A percentile compares a stretch with the other conserved stretches of the same genome.
These are phyloP conservation scores for Drosophila erecta DNA, from an alignment of 1,140 invertebrate genomes.

Conservation along the genomic window DNA sequence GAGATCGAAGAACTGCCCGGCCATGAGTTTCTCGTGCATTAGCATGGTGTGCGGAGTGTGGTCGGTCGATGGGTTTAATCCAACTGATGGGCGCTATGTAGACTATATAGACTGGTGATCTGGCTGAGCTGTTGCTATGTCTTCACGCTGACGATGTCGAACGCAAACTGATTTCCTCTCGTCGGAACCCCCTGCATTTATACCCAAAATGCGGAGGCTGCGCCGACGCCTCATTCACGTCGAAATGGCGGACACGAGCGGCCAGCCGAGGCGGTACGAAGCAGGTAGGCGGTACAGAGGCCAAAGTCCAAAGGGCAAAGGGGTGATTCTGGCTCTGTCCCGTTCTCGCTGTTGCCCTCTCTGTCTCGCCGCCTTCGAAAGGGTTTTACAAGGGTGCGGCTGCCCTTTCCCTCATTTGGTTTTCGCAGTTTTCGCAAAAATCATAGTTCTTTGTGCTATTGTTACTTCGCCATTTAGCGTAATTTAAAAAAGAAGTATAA, in stretches of 20 bases:
- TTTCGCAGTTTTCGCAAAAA: constrained; percentile 65
- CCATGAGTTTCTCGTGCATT: constrained; percentile 81
- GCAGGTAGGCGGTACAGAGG: constrained; percentile 41
- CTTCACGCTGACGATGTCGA: constrained; percentile 65
- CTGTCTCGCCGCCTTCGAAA: constrained; percentile 45
- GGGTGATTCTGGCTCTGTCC: constrained; percentile 41
- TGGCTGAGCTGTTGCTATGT: constrained; percentile 9
- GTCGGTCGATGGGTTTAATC: constrained; percentile 42
- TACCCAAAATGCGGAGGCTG: constrained; percentile 42
- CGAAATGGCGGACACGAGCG: constrained; percentile 53
- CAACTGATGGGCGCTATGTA: constrained; percentile 30
- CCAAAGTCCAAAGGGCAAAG: constrained; percentile 59
- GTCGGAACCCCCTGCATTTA: constrained; percentile 54
- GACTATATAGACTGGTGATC: constrained; percentile 9
- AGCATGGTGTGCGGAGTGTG: constrained; percentile 50
- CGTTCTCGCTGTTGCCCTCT: constrained; percentile 1
- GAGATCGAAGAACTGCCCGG: constrained; percentile 80
- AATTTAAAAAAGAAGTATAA: constrained; percentile 37
- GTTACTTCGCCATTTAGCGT: constrained; percentile 48
- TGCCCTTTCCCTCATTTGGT: constrained; percentile 23
- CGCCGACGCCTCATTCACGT: constrained; percentile 43
- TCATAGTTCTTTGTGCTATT: constrained; percentile 25
- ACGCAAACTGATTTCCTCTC: constrained; percentile 71
- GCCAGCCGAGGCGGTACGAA: constrained; percentile 20
- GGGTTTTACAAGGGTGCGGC: constrained; percentile 74